phyloP scores from a whole-genome alignment of 2,113 vertebrate species.

The Pogonocichla stellata region DNA sequence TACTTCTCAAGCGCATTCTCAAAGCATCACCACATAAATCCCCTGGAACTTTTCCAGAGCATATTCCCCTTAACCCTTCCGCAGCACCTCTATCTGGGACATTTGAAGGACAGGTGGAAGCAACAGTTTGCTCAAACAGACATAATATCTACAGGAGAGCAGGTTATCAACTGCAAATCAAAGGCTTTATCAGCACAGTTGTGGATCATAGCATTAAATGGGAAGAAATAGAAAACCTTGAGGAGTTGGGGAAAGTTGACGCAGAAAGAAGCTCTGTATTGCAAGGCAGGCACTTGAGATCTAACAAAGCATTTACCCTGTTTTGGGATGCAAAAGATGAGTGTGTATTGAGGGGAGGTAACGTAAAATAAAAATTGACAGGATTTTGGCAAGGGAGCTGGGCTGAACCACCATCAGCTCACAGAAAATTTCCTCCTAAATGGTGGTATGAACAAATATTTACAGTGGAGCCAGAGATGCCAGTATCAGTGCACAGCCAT shows the following conservation, averaged over 20 bases:
- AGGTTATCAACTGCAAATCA: not conserved
- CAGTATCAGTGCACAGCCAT: not conserved
- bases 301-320: not conserved
- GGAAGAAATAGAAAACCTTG: not conserved
- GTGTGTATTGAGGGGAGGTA: not conserved
- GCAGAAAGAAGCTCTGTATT: not conserved
- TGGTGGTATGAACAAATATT: not conserved
- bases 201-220: not conserved
- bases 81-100: not conserved
- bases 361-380: not conserved
- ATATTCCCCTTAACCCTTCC: not conserved
- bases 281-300: not conserved
- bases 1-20: not conserved
- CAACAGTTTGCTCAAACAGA: not conserved
- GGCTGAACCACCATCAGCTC: not conserved
- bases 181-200: not conserved
- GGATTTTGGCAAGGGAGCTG: not conserved
- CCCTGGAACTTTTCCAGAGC: not conserved
- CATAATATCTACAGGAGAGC: not conserved
- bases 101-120: not conserved
- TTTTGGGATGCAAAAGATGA: not conserved
- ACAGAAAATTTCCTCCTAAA: not conserved
- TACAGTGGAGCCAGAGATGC: not conserved
- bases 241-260: not conserved
- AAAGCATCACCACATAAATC: not conserved